Evolutionary conservation across 2,797 vertebrate species (phyloP), one percentile per base, ranked within the genome.

Genomic region (Knipowitschia caucasica): DNA sequence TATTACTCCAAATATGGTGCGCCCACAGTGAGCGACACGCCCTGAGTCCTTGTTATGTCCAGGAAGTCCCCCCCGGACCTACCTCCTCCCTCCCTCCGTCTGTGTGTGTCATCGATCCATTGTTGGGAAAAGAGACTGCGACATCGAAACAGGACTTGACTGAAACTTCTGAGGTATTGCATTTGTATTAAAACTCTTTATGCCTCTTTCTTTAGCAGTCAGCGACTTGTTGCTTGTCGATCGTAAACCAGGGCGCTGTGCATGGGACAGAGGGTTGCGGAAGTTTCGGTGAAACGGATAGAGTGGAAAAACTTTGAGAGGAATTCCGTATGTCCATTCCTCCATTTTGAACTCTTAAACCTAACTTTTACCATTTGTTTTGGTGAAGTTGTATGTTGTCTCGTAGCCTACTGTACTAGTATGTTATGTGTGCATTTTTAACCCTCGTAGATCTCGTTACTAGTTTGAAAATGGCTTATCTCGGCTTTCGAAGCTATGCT

Each of bases 281-380:
- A 55, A 42, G 54, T 52, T 4, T 56, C 2, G 56, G 53, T 40
- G 44, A 27, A 45, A 62, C 51, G 47, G 59, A 55, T 46, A 56
- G 39, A 67, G 50, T 69, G 61, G 64, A 78, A 87, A 89, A 86
- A 72, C 89, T 89, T 67, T 67, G 53, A 72, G 53, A 72, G 47
- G 64, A 78, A 78, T 83, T 78, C 70, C 78, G 58, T 53, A 74
- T 71, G 82, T 77, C 73, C 73, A 67, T 74, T 84, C 89, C 91
- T 86, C 90, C 90, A 92, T 92, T 91, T 91, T 92, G 91, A 88
- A 87, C 84, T 86, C 86, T 86, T 84, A 77, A 80, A 84, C 56
- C 77, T 52, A 42, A 44, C 47, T 61, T 73, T 74, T 15, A 46
- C 26, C 59, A 66, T 49, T 65, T 80, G 72, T 74, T 74, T 46